Percentiles rank a stretch among this genome's conserved stretches.
These are phyloP conservation scores for Oreochromis niloticus DNA, from an alignment of 2,113 vertebrate genomes.

Conservation along the genomic window DNA sequence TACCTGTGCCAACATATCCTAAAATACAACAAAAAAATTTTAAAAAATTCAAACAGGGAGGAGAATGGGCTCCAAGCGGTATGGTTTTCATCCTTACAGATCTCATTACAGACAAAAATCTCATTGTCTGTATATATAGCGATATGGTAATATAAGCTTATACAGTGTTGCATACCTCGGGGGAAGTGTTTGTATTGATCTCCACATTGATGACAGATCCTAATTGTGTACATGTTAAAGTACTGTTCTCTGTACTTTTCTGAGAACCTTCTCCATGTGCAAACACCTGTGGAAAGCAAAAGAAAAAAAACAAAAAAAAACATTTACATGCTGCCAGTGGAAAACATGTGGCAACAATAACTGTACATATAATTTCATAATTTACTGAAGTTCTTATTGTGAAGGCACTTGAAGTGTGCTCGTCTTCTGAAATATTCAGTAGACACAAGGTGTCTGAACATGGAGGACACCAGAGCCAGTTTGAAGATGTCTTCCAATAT, in stretches of 20 bases:
- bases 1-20: too few relatives aligned
- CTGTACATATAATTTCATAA: neutral
- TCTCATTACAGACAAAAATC: too few relatives aligned
- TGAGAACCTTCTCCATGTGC: neutral
- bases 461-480: neutral
- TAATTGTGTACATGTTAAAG: neutral
- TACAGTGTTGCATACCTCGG: neutral
- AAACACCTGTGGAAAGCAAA: accelerated
- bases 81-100: too few relatives aligned
- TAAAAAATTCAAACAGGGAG: too few relatives aligned
- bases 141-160: neutral
- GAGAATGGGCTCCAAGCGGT: too few relatives aligned
- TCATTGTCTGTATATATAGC: too few relatives aligned
- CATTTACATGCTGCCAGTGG: accelerated
- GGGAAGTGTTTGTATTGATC: neutral
- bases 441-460: neutral
- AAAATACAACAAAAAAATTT: too few relatives aligned
- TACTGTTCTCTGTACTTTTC: neutral
- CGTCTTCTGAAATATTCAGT: neutral
- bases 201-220: neutral
- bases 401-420: too few relatives aligned
- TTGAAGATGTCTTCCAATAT: neutral
- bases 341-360: neutral
- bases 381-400: neutral
- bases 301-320: neutral